Evolutionary conservation across 2,113 vertebrate species (phyloP).

Genomic region (Indicator maculatus): DNA sequence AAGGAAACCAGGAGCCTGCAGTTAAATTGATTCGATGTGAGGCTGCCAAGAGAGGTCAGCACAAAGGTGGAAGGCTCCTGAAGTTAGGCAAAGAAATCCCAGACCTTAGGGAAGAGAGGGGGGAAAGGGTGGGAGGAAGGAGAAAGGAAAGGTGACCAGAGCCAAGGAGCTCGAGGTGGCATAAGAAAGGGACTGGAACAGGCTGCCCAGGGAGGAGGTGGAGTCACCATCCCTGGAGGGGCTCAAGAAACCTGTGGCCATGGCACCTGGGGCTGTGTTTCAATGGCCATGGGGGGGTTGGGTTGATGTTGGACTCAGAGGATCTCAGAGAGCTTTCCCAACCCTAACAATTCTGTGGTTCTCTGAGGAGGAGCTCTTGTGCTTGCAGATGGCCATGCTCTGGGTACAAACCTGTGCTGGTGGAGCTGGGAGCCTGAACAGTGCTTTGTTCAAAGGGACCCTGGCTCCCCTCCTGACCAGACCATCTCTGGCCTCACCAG

Average conservation of each 20-base stretch:
- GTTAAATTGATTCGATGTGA: not conserved
- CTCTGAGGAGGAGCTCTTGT: not conserved
- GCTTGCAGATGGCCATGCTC: not conserved
- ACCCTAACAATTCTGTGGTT: too few relatives aligned
- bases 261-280: too few relatives aligned
- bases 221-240: too few relatives aligned
- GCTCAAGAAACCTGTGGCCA: too few relatives aligned
- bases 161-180: not conserved
- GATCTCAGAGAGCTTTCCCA: too few relatives aligned
- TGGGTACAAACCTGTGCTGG: not conserved
- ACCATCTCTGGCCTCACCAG: not conserved
- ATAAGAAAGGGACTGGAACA: too few relatives aligned
- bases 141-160: not conserved
- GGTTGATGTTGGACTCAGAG: too few relatives aligned
- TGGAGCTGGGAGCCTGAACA: not conserved
- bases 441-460: not conserved
- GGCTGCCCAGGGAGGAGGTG: too few relatives aligned
- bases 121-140: accelerated
- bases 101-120: not conserved
- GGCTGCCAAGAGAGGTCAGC: not conserved
- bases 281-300: too few relatives aligned
- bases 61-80: not conserved
- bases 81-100: not conserved
- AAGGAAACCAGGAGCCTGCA: not conserved
- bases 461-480: accelerated